phyloP scores from a whole-genome alignment of 1,140 invertebrate genomes.

The Heterodera carotae region DNA sequence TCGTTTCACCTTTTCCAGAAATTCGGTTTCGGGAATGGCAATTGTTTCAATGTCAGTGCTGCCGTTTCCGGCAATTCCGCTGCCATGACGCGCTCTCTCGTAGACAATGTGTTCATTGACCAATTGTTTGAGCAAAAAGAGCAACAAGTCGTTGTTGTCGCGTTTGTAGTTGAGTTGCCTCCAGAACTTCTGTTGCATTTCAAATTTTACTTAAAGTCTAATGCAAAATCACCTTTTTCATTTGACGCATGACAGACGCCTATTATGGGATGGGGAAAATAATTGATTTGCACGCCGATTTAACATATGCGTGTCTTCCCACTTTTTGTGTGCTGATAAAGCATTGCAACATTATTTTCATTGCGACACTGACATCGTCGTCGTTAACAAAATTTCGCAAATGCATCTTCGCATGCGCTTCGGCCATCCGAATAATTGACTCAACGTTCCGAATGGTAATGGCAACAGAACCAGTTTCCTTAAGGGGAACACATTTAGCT shows the following conservation, averaged over 20 bases:
- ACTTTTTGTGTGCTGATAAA: slow-evolving; percentile 95
- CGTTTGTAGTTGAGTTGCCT: slow-evolving; percentile 89
- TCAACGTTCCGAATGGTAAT: slow-evolving; percentile 98
- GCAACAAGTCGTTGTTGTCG: slow-evolving; percentile 91
- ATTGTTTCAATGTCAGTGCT: slow-evolving; percentile 70
- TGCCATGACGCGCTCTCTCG: slow-evolving; percentile 69
- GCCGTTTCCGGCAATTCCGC: slow-evolving; percentile 67
- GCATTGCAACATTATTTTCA: slow-evolving; percentile 92
- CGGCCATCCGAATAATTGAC: slow-evolving; percentile 93
- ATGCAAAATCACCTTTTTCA: slow-evolving; percentile 77
- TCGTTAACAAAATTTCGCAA: slow-evolving; percentile 89
- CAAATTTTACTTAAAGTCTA: slow-evolving; percentile 1
- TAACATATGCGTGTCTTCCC: neutral
- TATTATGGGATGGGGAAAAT: no score
- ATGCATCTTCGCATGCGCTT: slow-evolving; percentile 94
- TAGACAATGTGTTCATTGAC: slow-evolving; percentile 86
- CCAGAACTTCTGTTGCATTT: slow-evolving; percentile 77
- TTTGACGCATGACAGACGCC: slow-evolving; percentile 91
- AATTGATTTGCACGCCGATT: neutral
- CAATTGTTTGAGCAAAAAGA: slow-evolving; percentile 90
- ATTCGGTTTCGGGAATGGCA: slow-evolving; percentile 86
- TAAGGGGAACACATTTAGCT: slow-evolving; percentile 35
- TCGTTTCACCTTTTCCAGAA: slow-evolving; percentile 77
- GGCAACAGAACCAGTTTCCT: slow-evolving; percentile 90
- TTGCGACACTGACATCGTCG: slow-evolving; percentile 90